Conservation (phyloP, 2,797 vertebrate species). For the Pseudochirops corinnae region DNA sequence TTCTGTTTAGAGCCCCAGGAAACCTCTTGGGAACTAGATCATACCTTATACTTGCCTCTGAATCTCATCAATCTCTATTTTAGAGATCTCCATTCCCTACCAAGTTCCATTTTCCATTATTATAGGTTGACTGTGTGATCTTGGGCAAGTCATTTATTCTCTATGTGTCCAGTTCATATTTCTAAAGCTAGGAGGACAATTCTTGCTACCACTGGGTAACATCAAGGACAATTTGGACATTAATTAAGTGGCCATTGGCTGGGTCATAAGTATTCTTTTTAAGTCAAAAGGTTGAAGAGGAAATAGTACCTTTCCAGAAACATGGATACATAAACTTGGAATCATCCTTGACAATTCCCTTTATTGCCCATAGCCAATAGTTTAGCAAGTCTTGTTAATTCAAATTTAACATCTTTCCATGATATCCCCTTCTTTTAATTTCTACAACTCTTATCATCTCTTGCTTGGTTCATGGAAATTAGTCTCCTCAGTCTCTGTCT, state of each 20-base stretch:
- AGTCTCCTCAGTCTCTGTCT: no score
- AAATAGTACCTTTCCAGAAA: neutral
- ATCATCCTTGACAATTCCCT: neutral
- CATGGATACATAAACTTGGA: neutral
- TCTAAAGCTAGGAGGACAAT: neutral
- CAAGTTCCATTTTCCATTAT: neutral
- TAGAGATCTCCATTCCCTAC: fast-evolving
- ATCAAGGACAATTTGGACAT: neutral
- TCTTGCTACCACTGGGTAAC: neutral
- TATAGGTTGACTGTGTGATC: fast-evolving
- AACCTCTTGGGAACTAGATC: fast-evolving
- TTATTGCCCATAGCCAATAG: neutral
- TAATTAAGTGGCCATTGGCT: neutral
- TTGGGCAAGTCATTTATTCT: neutral
- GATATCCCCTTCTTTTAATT: no score
- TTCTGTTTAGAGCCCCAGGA: neutral
- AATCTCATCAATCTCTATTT: fast-evolving
- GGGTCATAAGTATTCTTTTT: neutral
- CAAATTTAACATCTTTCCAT: neutral
- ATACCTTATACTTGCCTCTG: neutral
- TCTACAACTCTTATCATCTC: no score
- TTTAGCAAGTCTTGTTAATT: neutral
- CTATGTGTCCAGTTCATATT: neutral
- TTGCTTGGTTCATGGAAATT: no score
- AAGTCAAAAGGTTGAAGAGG: neutral